A percentile compares a stretch with the other conserved stretches of the same genome.
phyloP scores from a whole-genome alignment of 2,888 invertebrate species.

The Tolmerus cingulatus region DNA sequence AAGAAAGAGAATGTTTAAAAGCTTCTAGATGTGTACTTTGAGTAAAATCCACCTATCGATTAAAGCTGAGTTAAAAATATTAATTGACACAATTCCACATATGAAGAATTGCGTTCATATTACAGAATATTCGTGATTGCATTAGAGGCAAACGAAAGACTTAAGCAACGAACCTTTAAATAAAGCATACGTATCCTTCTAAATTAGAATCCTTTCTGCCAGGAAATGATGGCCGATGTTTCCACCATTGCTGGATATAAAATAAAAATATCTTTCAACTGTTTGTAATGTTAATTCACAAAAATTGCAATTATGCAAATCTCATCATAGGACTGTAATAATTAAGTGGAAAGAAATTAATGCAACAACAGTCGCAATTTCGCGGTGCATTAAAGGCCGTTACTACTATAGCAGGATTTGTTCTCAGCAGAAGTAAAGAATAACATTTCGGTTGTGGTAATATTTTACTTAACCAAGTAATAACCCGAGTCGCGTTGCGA shows the following conservation, averaged over 20 bases:
- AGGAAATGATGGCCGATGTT: neutral
- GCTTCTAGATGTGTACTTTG: too few relatives aligned
- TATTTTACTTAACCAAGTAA: neutral
- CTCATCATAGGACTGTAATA: neutral
- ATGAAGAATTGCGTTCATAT: too few relatives aligned
- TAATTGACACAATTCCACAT: too few relatives aligned
- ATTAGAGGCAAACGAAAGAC: neutral
- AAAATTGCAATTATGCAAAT: neutral
- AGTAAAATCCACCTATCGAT: too few relatives aligned
- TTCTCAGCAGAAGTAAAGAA: neutral
- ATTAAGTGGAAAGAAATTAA: neutral
- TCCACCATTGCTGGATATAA: too few relatives aligned
- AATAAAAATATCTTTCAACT: neutral
- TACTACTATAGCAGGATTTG: neutral
- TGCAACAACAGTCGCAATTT: neutral
- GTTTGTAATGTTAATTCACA: neutral
- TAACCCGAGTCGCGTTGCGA: neutral
- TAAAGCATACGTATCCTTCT: neutral
- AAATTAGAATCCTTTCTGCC: neutral
- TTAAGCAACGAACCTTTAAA: neutral
- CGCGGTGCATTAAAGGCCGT: neutral
- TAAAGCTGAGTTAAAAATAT: too few relatives aligned
- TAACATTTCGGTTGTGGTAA: constrained; percentile 3
- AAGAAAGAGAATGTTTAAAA: too few relatives aligned
- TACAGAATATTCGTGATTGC: too few relatives aligned